Evolutionary conservation across 2,888 invertebrate genomes (phyloP).

Genomic region (Drosophila mulleri): DNA sequence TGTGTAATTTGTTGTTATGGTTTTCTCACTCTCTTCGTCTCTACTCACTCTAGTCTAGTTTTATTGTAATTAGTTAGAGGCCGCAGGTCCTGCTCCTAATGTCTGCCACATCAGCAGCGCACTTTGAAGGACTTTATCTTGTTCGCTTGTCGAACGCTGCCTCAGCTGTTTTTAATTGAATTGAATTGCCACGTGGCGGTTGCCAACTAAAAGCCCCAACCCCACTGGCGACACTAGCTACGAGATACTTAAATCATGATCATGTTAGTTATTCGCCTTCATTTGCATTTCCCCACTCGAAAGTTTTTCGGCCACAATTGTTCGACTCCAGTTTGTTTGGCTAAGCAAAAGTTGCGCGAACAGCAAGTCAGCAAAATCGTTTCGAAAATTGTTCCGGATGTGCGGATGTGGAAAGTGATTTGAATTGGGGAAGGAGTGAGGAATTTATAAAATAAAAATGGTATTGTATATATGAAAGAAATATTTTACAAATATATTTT

Average conservation of each 20-base stretch:
- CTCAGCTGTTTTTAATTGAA: constrained; percentile 82
- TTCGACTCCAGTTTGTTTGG: constrained; percentile 52
- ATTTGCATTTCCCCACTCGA: constrained; percentile 62
- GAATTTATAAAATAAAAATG: neutral
- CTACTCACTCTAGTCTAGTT: constrained; percentile 32
- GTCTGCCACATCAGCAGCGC: constrained; percentile 56
- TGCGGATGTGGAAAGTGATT: neutral
- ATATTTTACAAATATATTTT: neutral
- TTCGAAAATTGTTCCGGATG: constrained; percentile 11
- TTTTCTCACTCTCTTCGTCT: neutral
- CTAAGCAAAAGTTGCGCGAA: constrained; percentile 48
- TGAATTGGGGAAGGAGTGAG: neutral
- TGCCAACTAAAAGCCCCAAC: constrained; percentile 13
- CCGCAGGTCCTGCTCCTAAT: constrained; percentile 20
- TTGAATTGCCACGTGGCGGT: constrained; percentile 57
- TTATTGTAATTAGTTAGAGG: constrained; percentile 69
- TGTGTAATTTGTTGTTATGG: constrained; percentile 68
- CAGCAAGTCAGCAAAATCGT: constrained; percentile 53
- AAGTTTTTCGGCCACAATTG: constrained; percentile 50
- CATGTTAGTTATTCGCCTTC: constrained; percentile 63
- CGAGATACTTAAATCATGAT: constrained; percentile 46
- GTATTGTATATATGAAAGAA: neutral
- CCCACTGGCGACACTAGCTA: constrained; percentile 3
- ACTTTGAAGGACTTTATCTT: constrained; percentile 36
- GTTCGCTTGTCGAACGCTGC: constrained; percentile 52